Base-by-base conservation (phyloP, 2,113 vertebrate species). In the Phyllostomus discolor region DNA sequence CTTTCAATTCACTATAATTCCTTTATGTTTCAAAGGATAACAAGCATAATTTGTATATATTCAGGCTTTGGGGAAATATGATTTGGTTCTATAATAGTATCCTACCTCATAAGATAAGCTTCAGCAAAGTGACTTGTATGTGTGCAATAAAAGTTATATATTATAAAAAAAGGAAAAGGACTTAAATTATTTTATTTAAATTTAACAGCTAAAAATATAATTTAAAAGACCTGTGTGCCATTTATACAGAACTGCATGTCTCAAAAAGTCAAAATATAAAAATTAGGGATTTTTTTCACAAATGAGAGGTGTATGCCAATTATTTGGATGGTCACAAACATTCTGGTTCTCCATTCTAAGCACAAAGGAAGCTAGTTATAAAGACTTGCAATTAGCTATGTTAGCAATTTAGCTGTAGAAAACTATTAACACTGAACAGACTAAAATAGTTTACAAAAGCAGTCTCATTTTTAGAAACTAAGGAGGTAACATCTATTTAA, bases 391-490 rank as follows among this genome's bases (percentile, higher is more conserved):
- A 88, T 50, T 83, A 83, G 22, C 48, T 93, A 88, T 1, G 19
- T 95, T 96, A 96, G 64, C 46, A 73, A 66, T 48, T 91, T 89
- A 93, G 62, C 31, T 1, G 70, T 88, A 83, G 88, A 92, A 95
- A 90, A 57, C 48, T 82, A 46, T 96, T 80, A 91, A 88, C 24
- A 76, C 24, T 86, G 96, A 98, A 96, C 93, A 97, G 95, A 96
- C 76, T 72, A 81, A 98, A 97, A 92, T 12, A 96, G 95, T 94
- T 97, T 67, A 67, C 2, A 64, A 95, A 59, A 86, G 15, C 46
- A 24, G 11, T 69, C 54, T 91, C 41, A 91, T 22, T 94, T 88
- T 88, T 95, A 91, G 64, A 93, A 78, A 95, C 66, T 0, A 0
- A 70, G 57, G 84, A 92, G 59, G 67, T 38, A 80, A 76, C 7